Base-by-base conservation (phyloP, 2,113 vertebrate genomes). In the Neolamprologus falcicula region DNA sequence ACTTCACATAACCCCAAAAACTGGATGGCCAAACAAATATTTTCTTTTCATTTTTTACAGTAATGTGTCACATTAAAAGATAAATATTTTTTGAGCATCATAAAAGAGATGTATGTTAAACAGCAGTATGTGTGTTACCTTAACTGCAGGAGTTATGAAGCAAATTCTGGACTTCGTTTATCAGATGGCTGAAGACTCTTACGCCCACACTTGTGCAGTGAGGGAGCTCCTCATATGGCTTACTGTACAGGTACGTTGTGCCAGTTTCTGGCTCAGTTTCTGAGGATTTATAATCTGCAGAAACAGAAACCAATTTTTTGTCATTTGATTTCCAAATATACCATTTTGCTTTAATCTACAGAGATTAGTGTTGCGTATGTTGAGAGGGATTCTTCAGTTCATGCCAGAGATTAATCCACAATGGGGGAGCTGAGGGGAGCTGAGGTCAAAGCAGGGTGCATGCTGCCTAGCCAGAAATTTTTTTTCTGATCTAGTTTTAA, bases 211-310 rank as follows among this genome's bases (percentile, higher is more conserved):
- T 21, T 28, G 80, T 40, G 84, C 80, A 33, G 68, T 0, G 14
- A 59, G 3, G 66, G 82, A 85, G 50, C 40, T 89, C 50, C 82
- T 94, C 26, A 53, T 42, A 83, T 86, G 86, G 89, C 40, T 92
- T 8, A 73, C 26, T 33, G 52, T 73, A 12, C 90, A 96, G 94
- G 96, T 96, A 86, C 21, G 87, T 35, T 26, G 45, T 13, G 12
- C n/a, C 10, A 12, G 7, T 50, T 47, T 73, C 37, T 26, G 37
- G n/a, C n/a, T 19, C 9, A 11, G 7, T 45, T 47, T 76, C 42
- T 31, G 42, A 76, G 24, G 24, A 50, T 50, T 13, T 11, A 66
- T 47, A 31, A 21, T 53, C 16, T 4, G 37, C 35, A 10, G 14
- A 53, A 61, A 19, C 71, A 19, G 42, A 50, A 50, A 50, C 6